Evolutionary conservation across 2,113 vertebrate genomes (phyloP).

Genomic region (Takifugu bimaculatus): DNA sequence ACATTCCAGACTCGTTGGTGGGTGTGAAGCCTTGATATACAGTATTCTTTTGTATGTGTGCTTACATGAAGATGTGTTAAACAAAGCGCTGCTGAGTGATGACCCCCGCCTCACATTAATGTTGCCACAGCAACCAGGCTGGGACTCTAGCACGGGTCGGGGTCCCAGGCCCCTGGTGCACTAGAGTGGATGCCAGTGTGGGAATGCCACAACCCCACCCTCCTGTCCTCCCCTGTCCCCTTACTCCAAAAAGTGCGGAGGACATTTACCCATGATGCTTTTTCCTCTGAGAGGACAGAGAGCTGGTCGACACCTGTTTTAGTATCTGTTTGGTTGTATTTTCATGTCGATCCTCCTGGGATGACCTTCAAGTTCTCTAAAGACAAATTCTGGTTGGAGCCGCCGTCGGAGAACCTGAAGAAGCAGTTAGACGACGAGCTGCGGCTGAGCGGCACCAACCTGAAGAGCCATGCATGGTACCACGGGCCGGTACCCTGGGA

Average conservation of each 20-base stretch:
- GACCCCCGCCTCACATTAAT: conserved; percentile 42
- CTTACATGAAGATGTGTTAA: conserved; percentile 31
- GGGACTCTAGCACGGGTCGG: conserved; percentile 36
- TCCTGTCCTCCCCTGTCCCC: not conserved
- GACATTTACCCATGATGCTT: conserved; percentile 16
- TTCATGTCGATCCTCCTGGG: conserved; percentile 11
- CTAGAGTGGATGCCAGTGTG: conserved; percentile 46
- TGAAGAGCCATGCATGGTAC: conserved; percentile 92
- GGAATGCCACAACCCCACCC: not conserved
- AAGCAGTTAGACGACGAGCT: conserved; percentile 92
- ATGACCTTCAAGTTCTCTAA: conserved; percentile 84
- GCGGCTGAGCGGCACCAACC: conserved; percentile 81
- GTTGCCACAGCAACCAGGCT: conserved; percentile 50
- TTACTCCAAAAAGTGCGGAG: conserved; percentile 6
- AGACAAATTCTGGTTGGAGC: conserved; percentile 87
- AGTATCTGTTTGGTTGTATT: not conserved
- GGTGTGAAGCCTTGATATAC: conserved; percentile 38
- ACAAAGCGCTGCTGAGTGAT: conserved; percentile 56
- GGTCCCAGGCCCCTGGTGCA: conserved; percentile 26
- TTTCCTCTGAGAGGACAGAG: not conserved
- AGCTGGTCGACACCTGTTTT: not conserved
- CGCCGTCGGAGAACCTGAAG: conserved; percentile 81
- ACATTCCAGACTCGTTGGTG: conserved; percentile 30
- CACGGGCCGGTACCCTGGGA: conserved; percentile 67
- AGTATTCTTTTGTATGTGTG: conserved; percentile 31